phyloP scores from a whole-genome alignment of 2,888 invertebrate species.

The Marasmarcha lunaedactyla region DNA sequence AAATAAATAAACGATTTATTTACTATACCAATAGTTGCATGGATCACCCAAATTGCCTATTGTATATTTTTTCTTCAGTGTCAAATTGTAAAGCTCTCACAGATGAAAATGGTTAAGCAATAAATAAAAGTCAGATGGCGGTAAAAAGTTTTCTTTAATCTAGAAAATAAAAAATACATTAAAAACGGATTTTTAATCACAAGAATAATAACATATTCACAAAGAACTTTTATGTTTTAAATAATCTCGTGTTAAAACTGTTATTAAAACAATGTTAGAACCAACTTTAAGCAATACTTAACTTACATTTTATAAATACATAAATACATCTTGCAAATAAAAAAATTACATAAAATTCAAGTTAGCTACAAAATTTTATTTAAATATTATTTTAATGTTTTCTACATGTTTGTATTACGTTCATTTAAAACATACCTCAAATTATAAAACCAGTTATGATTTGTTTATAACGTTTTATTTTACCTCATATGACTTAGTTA shows the following conservation, averaged over 20 bases:
- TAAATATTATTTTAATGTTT: conserved; percentile 51
- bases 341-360: conserved; percentile 65
- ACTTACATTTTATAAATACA: conserved; percentile 67
- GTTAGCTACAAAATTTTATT: conserved; percentile 61
- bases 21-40: too few species aligned
- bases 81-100: too few species aligned
- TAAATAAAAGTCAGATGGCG: conserved; percentile 13
- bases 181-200: conserved; percentile 69
- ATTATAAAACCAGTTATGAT: conserved; percentile 34
- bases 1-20: too few species aligned
- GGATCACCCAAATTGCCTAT: too few species aligned
- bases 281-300: conserved; percentile 67
- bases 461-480: conserved; percentile 3
- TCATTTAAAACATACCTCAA: conserved; percentile 25
- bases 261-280: conserved; percentile 59
- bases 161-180: conserved; percentile 70
- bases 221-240: conserved; percentile 57
- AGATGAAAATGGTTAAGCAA: too few species aligned
- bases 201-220: conserved; percentile 72
- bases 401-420: conserved; percentile 49
- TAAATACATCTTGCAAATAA: conserved; percentile 68
- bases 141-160: conserved; percentile 67
- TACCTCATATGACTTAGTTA: background rate
- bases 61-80: too few species aligned
- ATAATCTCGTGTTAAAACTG: conserved; percentile 53